Base-by-base conservation (phyloP, 2,888 invertebrate species). In the Leptopilina syphax region DNA sequence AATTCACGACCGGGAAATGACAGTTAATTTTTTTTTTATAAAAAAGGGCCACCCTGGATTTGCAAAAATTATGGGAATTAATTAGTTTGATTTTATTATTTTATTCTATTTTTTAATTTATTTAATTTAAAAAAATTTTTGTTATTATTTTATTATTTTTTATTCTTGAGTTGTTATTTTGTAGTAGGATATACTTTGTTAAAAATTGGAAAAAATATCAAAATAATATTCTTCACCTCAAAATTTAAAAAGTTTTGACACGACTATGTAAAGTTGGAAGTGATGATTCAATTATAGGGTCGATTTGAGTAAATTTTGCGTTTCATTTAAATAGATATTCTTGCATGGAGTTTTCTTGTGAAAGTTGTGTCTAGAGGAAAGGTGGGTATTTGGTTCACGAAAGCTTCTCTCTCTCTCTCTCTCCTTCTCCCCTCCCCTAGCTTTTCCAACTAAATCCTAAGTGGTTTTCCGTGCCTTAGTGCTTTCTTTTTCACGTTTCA, bases 401-500 rank as follows among this genome's bases (percentile, higher is more conserved):
- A 70, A 70, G 68, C 27, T 44, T 44, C 34, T 34, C 47, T 10
- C 47, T 9, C 47, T 9, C 47, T 9, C 47, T 10, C 47, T 47
- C 47, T 50, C 50, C 50, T 10, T 50, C 9, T 10, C 50, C 50
- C 50, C 50, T 12, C 50, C 10, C 13, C 27, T 70, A 6, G 7
- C 4, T 34, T 13, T 70, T 3, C 54, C 54, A 54, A 68, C 47
- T 68, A 68, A 70, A 70, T 70, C 70, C 54, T 27, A 70, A 70
- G 70, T 70, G 70, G 70, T 70, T 70, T 70, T 27, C 70, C 54
- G 24, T 54, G 54, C 70, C 50, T 54, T 70, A 70, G 80, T 77
- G 80, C 80, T 83, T 83, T 80, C 81, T 83, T 83, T 78, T 81
- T 73, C 77, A 66, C 79, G 78, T 83, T 79, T 54, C 65, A 60